Conservation (phyloP, 2,113 vertebrate genomes). For the Sclerurus mexicanus region DNA sequence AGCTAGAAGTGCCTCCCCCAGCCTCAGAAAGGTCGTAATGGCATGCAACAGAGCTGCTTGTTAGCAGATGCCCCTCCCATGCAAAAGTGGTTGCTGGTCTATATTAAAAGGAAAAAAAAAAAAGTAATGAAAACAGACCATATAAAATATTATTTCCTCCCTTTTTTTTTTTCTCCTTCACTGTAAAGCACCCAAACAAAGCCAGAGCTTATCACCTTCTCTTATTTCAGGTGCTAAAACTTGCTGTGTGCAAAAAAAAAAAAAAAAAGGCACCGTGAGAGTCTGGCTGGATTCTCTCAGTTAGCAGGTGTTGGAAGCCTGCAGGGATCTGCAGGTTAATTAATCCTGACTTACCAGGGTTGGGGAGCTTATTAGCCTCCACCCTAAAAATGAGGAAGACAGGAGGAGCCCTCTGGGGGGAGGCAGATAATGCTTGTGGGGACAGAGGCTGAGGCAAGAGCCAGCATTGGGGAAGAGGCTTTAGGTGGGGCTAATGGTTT, state of each 20-base stretch:
- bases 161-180: too few species aligned
- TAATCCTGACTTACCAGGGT: constrained; percentile 58
- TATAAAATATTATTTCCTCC: background rate
- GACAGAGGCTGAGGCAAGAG: background rate
- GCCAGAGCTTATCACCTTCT: background rate
- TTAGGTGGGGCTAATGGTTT: background rate
- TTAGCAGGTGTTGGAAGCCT: constrained; percentile 60
- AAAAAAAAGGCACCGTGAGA: constrained; percentile 18
- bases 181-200: background rate
- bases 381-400: constrained; percentile 61
- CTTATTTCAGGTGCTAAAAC: constrained; percentile 2
- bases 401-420: constrained; percentile 37
- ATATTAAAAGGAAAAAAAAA: background rate
- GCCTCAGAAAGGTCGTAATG: background rate
- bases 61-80: background rate
- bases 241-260: background rate
- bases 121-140: background rate
- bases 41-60: background rate
- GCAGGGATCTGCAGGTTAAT: constrained; percentile 63
- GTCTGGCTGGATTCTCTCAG: constrained; percentile 40
- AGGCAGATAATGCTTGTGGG: background rate
- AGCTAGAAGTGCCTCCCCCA: background rate
- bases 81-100: background rate
- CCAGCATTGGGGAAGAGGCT: background rate
- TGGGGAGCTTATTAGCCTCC: constrained; percentile 61